A percentile compares a stretch with the other conserved stretches of the same genome.
Conservation (phyloP, 2,888 invertebrate species). For the Scaptomyza cyrtandrae region DNA sequence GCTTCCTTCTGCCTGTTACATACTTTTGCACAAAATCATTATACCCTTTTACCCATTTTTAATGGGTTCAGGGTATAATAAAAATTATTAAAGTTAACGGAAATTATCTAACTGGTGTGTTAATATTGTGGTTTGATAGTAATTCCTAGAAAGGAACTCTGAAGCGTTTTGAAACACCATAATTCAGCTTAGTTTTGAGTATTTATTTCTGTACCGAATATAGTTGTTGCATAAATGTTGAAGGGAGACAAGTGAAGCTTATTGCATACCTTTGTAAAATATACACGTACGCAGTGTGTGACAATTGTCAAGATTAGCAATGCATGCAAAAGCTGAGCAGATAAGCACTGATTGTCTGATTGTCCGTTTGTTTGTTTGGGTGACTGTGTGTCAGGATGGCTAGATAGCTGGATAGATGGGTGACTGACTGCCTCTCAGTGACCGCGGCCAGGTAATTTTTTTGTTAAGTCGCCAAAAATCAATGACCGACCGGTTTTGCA, state of each 20-base stretch:
- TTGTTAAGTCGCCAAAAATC: constrained; percentile 75
- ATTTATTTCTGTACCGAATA: background rate
- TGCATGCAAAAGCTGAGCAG: constrained; percentile 33
- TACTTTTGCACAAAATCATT: too few relatives aligned
- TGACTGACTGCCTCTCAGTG: constrained; percentile 53
- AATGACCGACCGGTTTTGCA: constrained; percentile 79
- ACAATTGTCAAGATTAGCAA: constrained; percentile 61
- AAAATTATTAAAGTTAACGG: too few relatives aligned
- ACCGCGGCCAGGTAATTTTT: constrained; percentile 73
- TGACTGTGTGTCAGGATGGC: constrained; percentile 3
- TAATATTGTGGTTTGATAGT: background rate
- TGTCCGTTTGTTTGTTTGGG: background rate
- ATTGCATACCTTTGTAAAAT: constrained; percentile 41
- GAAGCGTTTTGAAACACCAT: background rate
- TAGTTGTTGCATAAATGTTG: constrained; percentile 24
- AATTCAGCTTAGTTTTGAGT: constrained; percentile 1
- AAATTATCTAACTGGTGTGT: too few relatives aligned
- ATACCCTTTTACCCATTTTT: too few relatives aligned
- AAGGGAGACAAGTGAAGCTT: constrained; percentile 38
- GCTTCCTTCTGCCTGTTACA: too few relatives aligned
- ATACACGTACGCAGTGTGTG: constrained; percentile 56
- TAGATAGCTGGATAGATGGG: constrained; percentile 36
- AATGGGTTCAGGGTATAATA: too few relatives aligned
- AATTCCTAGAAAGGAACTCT: background rate
- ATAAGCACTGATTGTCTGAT: constrained; percentile 11